Percentiles rank a stretch among this genome's conserved stretches.
These are phyloP conservation scores for Coelinius sp. DNA, from an alignment of 2,888 invertebrate species.

Conservation along the genomic window DNA sequence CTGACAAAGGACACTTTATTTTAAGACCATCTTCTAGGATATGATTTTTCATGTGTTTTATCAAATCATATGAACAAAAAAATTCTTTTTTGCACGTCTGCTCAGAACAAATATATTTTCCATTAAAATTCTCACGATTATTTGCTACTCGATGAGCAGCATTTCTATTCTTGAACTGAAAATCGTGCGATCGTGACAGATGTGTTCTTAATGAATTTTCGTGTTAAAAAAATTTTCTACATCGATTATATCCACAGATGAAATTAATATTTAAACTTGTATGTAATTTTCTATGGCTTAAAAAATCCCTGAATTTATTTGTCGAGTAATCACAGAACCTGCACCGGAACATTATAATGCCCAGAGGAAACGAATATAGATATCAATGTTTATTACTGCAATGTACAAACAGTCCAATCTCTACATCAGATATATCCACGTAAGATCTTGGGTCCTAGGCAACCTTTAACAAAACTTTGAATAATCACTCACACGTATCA, in stretches of 20 bases:
- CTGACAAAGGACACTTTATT: not conserved
- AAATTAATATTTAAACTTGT: not conserved
- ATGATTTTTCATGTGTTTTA: not conserved
- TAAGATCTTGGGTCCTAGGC: no score
- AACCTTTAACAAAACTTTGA: no score
- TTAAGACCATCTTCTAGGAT: not conserved
- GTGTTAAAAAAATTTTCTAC: not conserved
- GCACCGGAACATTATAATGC: no score
- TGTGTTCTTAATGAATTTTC: not conserved
- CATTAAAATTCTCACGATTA: not conserved
- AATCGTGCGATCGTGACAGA: not conserved
- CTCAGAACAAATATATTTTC: not conserved
- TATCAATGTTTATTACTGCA: no score
- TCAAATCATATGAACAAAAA: not conserved
- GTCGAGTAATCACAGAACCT: no score
- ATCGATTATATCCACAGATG: not conserved
- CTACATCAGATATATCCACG: no score
- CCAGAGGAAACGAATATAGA: no score
- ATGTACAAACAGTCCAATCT: no score
- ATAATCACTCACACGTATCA: no score
- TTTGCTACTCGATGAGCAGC: not conserved
- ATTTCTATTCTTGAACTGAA: not conserved
- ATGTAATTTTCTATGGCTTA: no score
- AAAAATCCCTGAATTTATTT: no score
- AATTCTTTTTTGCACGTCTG: not conserved